Conservation (phyloP, 1,140 invertebrate genomes). For the Eulimnadia texana region DNA sequence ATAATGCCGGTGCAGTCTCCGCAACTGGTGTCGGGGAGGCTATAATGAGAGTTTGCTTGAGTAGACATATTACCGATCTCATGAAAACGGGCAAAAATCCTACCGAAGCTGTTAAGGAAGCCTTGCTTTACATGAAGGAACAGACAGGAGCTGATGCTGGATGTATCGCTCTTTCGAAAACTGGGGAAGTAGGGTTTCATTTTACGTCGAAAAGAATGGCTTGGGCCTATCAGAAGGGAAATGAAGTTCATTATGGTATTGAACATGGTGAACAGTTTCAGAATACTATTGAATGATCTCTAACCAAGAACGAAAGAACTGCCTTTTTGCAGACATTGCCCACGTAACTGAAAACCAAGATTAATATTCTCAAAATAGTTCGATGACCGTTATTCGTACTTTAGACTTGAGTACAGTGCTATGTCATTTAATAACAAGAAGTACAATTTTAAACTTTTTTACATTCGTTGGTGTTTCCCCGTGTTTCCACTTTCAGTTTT, state of each 20-base stretch:
- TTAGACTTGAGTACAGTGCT: too few relatives aligned
- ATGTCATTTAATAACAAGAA: too few relatives aligned
- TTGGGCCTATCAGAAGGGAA: slow-evolving; percentile 43
- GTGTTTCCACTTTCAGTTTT: too few relatives aligned
- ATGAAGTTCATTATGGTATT: not conserved
- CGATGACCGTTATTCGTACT: too few relatives aligned
- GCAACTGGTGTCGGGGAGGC: slow-evolving; percentile 62
- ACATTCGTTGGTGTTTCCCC: too few relatives aligned
- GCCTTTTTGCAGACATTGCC: too few relatives aligned
- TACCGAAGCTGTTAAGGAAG: slow-evolving; percentile 41
- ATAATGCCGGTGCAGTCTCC: slow-evolving; percentile 50
- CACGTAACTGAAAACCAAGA: too few relatives aligned
- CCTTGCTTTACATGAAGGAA: slow-evolving; percentile 45
- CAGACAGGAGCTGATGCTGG: slow-evolving; percentile 53
- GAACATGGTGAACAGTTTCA: not conserved
- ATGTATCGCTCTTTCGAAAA: slow-evolving; percentile 52
- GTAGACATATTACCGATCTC: slow-evolving; percentile 48
- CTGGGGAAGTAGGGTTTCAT: slow-evolving; percentile 48
- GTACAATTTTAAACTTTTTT: too few relatives aligned
- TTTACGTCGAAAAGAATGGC: slow-evolving; percentile 51
- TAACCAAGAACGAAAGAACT: too few relatives aligned
- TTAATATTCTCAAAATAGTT: too few relatives aligned
- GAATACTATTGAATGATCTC: not conserved
- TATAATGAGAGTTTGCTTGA: slow-evolving; percentile 54
- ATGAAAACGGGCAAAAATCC: slow-evolving; percentile 38